These are phyloP conservation scores for Prosopocoilus inquinatus DNA, from an alignment of 2,888 invertebrate genomes.

Conservation along the genomic window DNA sequence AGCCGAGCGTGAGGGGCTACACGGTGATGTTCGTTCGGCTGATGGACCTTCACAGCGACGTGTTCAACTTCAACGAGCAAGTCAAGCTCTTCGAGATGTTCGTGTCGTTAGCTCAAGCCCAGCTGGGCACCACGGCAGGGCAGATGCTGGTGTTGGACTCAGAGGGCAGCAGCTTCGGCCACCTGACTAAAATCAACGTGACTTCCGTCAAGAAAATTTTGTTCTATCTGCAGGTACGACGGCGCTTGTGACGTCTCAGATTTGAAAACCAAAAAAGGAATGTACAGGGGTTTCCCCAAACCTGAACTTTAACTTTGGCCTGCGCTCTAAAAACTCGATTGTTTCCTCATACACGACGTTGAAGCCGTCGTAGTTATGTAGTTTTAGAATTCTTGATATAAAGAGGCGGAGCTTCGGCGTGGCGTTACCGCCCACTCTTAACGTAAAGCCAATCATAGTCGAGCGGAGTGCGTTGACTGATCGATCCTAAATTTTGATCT, in stretches of 20 bases:
- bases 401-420: too few relatives aligned
- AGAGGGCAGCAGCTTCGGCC: conserved; percentile 58
- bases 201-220: conserved; percentile 65
- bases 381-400: too few relatives aligned
- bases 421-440: too few relatives aligned
- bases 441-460: too few relatives aligned
- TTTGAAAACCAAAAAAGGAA: too few relatives aligned
- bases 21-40: conserved; percentile 56
- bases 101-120: conserved; percentile 58
- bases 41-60: conserved; percentile 55
- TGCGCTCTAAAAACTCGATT: too few relatives aligned
- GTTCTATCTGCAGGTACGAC: conserved; percentile 58
- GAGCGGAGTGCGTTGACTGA: too few relatives aligned
- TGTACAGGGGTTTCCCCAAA: too few relatives aligned
- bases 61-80: conserved; percentile 55
- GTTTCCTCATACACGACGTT: too few relatives aligned
- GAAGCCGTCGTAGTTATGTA: too few relatives aligned
- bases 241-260: background rate
- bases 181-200: conserved; percentile 61
- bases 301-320: too few relatives aligned
- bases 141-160: conserved; percentile 63
- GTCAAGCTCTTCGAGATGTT: conserved; percentile 56
- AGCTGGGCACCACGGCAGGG: conserved; percentile 54
- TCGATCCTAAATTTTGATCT: too few relatives aligned
- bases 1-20: conserved; percentile 57